phyloP scores from a whole-genome alignment of 1,140 invertebrate species.

The Brachionus sp. region DNA sequence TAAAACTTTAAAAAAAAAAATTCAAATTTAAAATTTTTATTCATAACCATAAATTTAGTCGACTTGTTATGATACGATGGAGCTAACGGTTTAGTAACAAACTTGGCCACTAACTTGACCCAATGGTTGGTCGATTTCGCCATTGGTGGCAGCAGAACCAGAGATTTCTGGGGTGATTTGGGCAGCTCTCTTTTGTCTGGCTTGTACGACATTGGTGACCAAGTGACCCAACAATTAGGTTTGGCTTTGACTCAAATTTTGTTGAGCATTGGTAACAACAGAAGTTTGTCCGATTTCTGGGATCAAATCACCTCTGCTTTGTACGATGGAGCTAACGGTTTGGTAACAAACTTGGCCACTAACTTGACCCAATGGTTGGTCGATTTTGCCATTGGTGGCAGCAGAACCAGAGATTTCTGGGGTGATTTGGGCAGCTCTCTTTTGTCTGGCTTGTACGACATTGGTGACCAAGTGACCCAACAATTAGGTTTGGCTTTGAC shows the following conservation, averaged over 20 bases:
- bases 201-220: background rate
- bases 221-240: background rate
- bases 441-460: background rate
- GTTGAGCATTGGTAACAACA: background rate
- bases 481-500: background rate
- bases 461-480: slow-evolving; percentile 9
- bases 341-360: background rate
- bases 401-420: slow-evolving; percentile 9
- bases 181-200: background rate
- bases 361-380: background rate
- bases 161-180: slow-evolving; percentile 27
- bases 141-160: background rate
- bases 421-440: background rate
- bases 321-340: background rate
- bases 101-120: background rate
- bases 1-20: too few species aligned
- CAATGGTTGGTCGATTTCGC: slow-evolving; percentile 1
- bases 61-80: too few species aligned
- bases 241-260: slow-evolving; percentile 25
- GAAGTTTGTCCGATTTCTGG: background rate
- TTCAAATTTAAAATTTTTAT: too few species aligned
- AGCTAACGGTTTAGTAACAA: background rate
- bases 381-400: background rate
- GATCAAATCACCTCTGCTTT: slow-evolving; percentile 6
- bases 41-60: too few species aligned